Base-by-base conservation (phyloP, 2,797 vertebrate species). In the Taeniopygia guttata region DNA sequence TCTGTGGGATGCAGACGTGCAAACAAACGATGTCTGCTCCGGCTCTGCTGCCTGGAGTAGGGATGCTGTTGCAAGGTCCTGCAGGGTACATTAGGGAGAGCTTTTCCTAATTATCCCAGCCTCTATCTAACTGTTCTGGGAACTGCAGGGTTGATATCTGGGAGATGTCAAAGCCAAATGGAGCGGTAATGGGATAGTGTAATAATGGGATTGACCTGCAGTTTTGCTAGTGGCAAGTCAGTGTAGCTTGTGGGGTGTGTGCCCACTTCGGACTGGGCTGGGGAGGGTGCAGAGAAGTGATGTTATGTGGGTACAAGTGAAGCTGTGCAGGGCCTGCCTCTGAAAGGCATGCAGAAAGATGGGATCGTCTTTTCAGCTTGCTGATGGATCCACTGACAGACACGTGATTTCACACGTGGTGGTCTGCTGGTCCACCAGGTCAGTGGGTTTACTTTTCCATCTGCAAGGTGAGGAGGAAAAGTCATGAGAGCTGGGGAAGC, bases 1-100 rank as follows among this genome's bases (percentile, higher is more conserved):
- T 90, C 86, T 93, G 92, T 77, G 87, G 92, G 81, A 58, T 80
- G 75, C n/a, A 40, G 72, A 89, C 12, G 1, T 89, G 84, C 72
- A 83, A 89, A 67, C 20, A 32, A 49, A 81, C 80, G 49, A 73
- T 52, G 36, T 43, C 59, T 88, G 83, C 62, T 72, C 10, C 0
- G 15, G 38, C 69, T 60, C 42, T 45, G 60, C 76, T 83, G 88
- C 67, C 72, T 45, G 63, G 20, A 74, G 60, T 26, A 22, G 49
- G 52, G 48, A 42, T 0, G 0, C 27, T 62, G 58, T 76, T n/a
- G 7, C 43, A 40, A 68, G 43, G 51, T 48, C 60, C 89, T 60
- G 46, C 27, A 49, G 76, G 46, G 32, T 79, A 11, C n/a, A 19
- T 76, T 70, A 46, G 49, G 72, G 58, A 86, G 19, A 84, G 78